Evolutionary conservation across 30 jellyfish, hydroid and myxozoan genomes (phyloP), one percentile per base, ranked within the genome.

Genomic region (Rhopilema esculentum): DNA sequence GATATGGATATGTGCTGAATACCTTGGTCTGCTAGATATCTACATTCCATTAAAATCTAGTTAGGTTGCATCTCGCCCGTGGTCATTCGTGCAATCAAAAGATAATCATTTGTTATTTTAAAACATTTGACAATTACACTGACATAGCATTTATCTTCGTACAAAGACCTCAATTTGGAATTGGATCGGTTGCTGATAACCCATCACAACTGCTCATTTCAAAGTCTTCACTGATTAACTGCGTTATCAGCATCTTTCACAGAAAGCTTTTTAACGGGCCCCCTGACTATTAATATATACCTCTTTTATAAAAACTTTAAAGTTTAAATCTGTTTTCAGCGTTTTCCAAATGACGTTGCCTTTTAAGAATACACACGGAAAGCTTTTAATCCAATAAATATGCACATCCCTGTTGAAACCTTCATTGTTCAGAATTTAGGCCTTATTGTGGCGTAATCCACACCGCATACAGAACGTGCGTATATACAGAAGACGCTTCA

Each of bases 401-500:
- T 6, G 57, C 6, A 12, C 57, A 40, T 40, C 57, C 12, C 57
- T 40, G 57, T 40, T 40, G 57, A 40, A 40, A 40, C 57, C 57
- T 40, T 40, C 57, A 2, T 40, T 40, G 57, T 40, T 66, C 40
- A 9, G 29, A 20, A 66, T 16, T 66, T 78, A 61, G 69, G 50
- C 71, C 66, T n/a, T 22, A 51, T 66, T 53, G 77, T 64, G 32
- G 20, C 63, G 31, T 78, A 78, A 78, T 78, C 79, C 79, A 18
- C 49, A 74, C 84, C 17, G 66, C 84, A 66, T 53, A 61, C 50
- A 57, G 88, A 16, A 40, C 16, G 48, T 67, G 25, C 63, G 80
- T 4, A 1, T 73, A 20, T 2, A 73, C 2, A 31, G 33, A 73
- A 73, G 32, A 48, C 70, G 50, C 88, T 78, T 17, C 75, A 33